A percentile compares a stretch with the other conserved stretches of the same genome.
Conservation (phyloP, 1,140 invertebrate genomes). For the Nephotettix cincticeps region DNA sequence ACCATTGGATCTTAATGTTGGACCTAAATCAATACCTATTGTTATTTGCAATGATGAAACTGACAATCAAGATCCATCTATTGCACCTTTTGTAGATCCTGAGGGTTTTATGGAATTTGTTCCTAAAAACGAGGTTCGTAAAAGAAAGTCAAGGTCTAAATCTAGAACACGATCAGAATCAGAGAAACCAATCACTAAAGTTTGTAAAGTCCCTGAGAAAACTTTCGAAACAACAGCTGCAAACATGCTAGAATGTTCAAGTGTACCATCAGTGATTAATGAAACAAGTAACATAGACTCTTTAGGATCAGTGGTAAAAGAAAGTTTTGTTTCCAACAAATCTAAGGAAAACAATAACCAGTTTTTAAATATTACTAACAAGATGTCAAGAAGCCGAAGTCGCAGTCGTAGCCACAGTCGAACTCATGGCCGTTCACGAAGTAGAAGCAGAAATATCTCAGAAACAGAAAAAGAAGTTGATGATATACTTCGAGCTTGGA, state of each 20-base stretch:
- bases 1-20: neutral
- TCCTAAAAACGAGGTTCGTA: slow-evolving; percentile 48
- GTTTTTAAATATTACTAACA: too few species aligned
- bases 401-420: neutral
- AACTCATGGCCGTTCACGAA: neutral
- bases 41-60: neutral
- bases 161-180: neutral
- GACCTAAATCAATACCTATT: neutral
- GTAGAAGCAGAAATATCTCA: slow-evolving; percentile 26
- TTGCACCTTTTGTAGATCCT: slow-evolving; percentile 47
- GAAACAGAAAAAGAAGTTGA: slow-evolving; percentile 38
- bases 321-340: too few species aligned
- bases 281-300: too few species aligned
- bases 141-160: slow-evolving; percentile 42
- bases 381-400: too few species aligned
- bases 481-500: slow-evolving; percentile 12
- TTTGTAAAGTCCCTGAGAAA: too few species aligned
- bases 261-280: too few species aligned
- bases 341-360: too few species aligned
- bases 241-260: too few species aligned
- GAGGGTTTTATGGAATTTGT: slow-evolving; percentile 54
- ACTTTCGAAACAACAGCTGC: too few species aligned
- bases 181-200: neutral
- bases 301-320: too few species aligned
- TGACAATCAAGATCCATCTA: slow-evolving; percentile 33